phyloP scores from a whole-genome alignment of 2,797 vertebrate species.

The Melanotaenia trifasciata region DNA sequence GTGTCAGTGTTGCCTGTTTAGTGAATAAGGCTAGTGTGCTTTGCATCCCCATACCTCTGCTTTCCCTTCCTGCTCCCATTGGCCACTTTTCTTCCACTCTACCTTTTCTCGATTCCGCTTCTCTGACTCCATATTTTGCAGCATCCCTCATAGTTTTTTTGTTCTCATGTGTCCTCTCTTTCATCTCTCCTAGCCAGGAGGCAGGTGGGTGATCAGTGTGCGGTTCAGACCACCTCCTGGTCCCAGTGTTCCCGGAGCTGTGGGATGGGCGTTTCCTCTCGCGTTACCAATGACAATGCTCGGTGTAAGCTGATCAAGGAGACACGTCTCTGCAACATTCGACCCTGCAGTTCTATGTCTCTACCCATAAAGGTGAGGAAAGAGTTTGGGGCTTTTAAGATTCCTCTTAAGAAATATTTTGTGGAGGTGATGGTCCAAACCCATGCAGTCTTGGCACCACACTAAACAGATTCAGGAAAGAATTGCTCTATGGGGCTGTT shows the following conservation, averaged over 20 bases:
- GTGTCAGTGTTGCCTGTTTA: slow-evolving; percentile 79
- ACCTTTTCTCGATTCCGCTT: slow-evolving; percentile 25
- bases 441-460: slow-evolving; percentile 5
- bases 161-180: slow-evolving; percentile 24
- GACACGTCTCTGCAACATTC: slow-evolving; percentile 85
- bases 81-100: slow-evolving; percentile 23
- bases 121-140: slow-evolving; percentile 14
- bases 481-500: slow-evolving; percentile 44
- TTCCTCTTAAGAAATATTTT: slow-evolving; percentile 34
- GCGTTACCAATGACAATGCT: slow-evolving; percentile 86
- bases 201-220: slow-evolving; percentile 75
- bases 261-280: slow-evolving; percentile 87
- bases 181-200: slow-evolving; percentile 73
- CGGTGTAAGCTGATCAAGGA: slow-evolving; percentile 87
- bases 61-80: slow-evolving; percentile 41
- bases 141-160: not conserved
- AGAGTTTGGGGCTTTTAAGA: slow-evolving; percentile 32
- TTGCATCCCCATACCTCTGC: slow-evolving; percentile 56
- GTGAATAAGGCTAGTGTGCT: slow-evolving; percentile 84
- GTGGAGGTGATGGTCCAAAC: slow-evolving; percentile 20
- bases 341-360: slow-evolving; percentile 83
- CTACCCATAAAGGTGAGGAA: slow-evolving; percentile 83
- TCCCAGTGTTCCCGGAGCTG: slow-evolving; percentile 88
- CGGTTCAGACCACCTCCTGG: slow-evolving; percentile 86
- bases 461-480: slow-evolving; percentile 59